Base-by-base conservation (phyloP, 2,113 vertebrate genomes). In the Morone chrysops region DNA sequence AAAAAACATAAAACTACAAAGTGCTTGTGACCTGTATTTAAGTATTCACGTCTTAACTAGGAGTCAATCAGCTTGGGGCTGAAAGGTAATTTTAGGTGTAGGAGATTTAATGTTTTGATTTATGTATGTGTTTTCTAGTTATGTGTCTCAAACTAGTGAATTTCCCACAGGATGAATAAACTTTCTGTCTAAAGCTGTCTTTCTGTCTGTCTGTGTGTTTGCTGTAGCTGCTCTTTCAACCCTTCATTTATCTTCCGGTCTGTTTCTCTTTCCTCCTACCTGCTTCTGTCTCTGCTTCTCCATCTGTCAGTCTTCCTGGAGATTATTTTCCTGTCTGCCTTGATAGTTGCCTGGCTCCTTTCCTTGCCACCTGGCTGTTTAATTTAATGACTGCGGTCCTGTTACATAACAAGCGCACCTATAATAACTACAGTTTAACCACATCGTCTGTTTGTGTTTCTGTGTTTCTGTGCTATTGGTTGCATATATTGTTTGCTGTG, bases 241-340 rank as follows among this genome's bases (percentile, higher is more conserved):
- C 48, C 70, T 78, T 62, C 17, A 14, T 76, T 77, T 70, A 77
- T 87, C 72, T 65, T 75, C 75, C 40, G 17, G 69, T 76, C 89
- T 85, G 68, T 83, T 85, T 82, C 17, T 51, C 47, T 53, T 61
- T 71, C 67, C 57, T 81, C 81, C 70, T 80, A 74, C 84, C 75
- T 80, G 75, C 78, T 36, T 72, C 70, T 61, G n/a, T 62, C 70
- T 81, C 71, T 66, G 70, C 68, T 60, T 57, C 83, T 91, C 90
- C 87, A 82, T 91, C 92, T 89, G 89, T 83, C 92, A 76, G 86
- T 88, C 78, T 82, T 89, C 72, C 80, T 76, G 54, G 81, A 84
- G 81, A 84, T 59, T n/a, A 5, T 74, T 66, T 91, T 76, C 83
- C 87, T 82, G 59, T 90, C 87, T 76, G 80, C 61, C 54, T 85